phyloP scores from a whole-genome alignment of 2,797 vertebrate genomes.

The Darevskia mixta region DNA sequence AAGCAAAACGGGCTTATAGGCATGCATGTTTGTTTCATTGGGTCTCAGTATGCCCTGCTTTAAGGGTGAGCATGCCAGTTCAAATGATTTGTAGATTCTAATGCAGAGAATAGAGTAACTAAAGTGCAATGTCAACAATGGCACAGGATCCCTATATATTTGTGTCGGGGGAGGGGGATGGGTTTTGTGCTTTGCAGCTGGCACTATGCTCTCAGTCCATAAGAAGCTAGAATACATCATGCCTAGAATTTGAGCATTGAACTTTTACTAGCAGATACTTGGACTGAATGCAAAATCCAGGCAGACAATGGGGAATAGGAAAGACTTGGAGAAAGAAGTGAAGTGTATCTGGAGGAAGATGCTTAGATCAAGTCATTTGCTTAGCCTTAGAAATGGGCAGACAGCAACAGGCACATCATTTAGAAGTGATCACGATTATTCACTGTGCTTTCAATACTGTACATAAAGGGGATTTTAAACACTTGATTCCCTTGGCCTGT shows the following conservation, averaged over 20 bases:
- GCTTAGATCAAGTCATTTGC: rapidly evolving
- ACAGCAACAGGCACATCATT: rapidly evolving
- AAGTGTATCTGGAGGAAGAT: background rate
- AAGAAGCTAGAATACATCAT: background rate
- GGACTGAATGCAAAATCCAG: background rate
- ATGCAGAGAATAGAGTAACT: background rate
- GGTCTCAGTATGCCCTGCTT: background rate
- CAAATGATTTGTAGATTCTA: background rate
- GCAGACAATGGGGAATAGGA: background rate
- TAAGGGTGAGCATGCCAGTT: background rate
- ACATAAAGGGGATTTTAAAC: background rate
- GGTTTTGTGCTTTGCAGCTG: background rate
- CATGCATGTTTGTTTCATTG: background rate
- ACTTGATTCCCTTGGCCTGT: background rate
- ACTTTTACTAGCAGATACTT: rapidly evolving
- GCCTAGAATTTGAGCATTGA: background rate
- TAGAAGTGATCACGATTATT: background rate
- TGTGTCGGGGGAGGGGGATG: background rate
- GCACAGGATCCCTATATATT: rapidly evolving
- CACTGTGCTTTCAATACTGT: too few relatives aligned
- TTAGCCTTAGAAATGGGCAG: background rate
- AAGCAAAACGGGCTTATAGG: background rate
- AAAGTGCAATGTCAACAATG: background rate
- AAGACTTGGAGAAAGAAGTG: background rate
- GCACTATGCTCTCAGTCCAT: background rate